phyloP scores from a whole-genome alignment of 2,888 invertebrate genomes.

The Stenurella melanura region DNA sequence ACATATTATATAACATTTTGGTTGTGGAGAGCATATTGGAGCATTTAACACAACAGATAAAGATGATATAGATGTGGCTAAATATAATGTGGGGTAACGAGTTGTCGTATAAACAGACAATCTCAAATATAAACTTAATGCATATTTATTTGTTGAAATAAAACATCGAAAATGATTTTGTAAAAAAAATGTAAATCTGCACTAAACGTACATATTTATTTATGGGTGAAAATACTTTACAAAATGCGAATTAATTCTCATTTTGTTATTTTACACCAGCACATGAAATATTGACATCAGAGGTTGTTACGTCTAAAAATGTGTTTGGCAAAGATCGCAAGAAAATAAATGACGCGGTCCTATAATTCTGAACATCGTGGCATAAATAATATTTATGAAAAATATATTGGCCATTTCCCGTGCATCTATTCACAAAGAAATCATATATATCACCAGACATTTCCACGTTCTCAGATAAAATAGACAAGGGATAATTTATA shows the following conservation, averaged over 20 bases:
- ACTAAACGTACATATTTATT: neutral
- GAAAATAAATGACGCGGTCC: neutral
- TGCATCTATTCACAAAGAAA: neutral
- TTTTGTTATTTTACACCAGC: neutral
- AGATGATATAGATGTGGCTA: no score
- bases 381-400: neutral
- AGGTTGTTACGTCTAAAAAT: neutral
- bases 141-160: neutral
- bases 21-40: no score
- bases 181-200: neutral
- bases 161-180: neutral
- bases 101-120: no score
- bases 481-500: constrained; percentile 7
- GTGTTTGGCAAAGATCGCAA: neutral
- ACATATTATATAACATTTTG: no score
- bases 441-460: neutral
- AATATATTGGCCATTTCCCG: neutral
- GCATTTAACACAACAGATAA: no score
- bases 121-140: neutral
- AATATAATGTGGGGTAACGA: no score
- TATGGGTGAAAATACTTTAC: neutral
- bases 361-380: neutral
- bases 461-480: neutral
- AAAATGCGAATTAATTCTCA: neutral
- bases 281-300: neutral